Evolutionary conservation across 2,113 vertebrate genomes (phyloP).

Genomic region (Melanotaenia duboulayi): DNA sequence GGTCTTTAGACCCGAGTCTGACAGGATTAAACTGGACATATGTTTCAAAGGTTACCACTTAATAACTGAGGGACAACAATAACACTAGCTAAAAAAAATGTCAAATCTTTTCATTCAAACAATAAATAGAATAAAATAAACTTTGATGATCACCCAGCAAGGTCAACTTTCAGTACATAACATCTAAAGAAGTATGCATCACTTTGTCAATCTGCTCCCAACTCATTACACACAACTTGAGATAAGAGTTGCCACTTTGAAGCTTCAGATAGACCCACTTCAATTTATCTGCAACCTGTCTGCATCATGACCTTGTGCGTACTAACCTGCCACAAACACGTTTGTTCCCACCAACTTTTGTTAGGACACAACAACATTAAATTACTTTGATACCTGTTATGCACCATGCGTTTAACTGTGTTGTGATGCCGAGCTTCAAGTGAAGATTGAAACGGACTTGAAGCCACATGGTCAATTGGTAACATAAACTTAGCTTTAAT

Average conservation of each 20-base stretch:
- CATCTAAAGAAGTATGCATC: conserved; percentile 50
- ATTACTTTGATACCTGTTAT: conserved; percentile 27
- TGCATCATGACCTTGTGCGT: conserved; percentile 46
- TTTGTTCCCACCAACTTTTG: conserved; percentile 28
- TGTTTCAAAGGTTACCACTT: not conserved
- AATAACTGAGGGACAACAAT: not conserved
- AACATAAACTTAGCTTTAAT: conserved; percentile 35
- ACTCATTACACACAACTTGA: conserved; percentile 55
- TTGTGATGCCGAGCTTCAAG: conserved; percentile 11
- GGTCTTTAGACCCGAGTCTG: not conserved
- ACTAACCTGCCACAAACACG: conserved; percentile 44
- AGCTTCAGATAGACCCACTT: conserved; percentile 71
- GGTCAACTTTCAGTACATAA: conserved; percentile 38
- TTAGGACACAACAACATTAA: conserved; percentile 26
- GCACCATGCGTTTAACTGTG: conserved; percentile 8
- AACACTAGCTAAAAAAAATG: not conserved
- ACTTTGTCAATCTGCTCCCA: conserved; percentile 53
- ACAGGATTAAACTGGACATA: not conserved
- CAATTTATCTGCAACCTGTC: conserved; percentile 73
- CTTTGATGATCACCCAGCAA: conserved; percentile 14
- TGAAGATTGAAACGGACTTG: conserved; percentile 22
- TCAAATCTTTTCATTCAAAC: conserved; percentile 10
- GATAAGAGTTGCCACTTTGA: conserved; percentile 67
- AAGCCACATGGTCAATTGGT: conserved; percentile 15
- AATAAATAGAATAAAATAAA: not conserved